Conservation (phyloP, 2,113 vertebrate species). For the Arothron firmamentum region DNA sequence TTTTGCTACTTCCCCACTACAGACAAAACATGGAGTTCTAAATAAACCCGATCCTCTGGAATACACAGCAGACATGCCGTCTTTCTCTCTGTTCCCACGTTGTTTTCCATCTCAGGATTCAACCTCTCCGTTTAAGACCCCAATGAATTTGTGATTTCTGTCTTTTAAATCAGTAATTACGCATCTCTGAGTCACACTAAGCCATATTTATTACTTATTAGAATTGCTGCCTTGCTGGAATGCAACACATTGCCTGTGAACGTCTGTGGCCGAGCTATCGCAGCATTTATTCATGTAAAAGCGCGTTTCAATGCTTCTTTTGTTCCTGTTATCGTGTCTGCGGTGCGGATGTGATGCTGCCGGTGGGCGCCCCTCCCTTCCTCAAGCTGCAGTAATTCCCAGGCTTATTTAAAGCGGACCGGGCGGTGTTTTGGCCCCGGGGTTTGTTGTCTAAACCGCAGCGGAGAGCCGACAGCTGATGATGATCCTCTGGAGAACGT, state of each 20-base stretch:
- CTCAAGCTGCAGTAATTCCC: slow-evolving; percentile 13
- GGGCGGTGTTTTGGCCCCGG: slow-evolving; percentile 6
- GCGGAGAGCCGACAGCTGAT: slow-evolving; percentile 18
- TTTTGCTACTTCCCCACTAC: slow-evolving; percentile 41
- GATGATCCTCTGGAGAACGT: slow-evolving; percentile 27
- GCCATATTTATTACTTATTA: too few relatives aligned
- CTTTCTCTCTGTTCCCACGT: too few relatives aligned
- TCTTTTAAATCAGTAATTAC: too few relatives aligned
- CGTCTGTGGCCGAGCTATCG: too few relatives aligned
- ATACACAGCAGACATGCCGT: background rate
- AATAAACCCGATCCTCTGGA: slow-evolving; percentile 50
- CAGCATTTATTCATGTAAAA: too few relatives aligned
- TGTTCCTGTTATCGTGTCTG: background rate
- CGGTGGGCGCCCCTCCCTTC: slow-evolving; percentile 14
- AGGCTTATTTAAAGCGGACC: background rate
- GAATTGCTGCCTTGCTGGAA: too few relatives aligned
- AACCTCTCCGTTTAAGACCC: too few relatives aligned
- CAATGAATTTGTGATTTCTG: too few relatives aligned
- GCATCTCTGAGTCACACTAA: too few relatives aligned
- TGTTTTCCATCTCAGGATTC: too few relatives aligned
- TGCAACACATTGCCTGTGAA: too few relatives aligned
- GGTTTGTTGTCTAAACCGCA: background rate
- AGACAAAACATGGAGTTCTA: slow-evolving; percentile 42
- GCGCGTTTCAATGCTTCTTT: background rate
- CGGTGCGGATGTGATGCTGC: slow-evolving; percentile 6